Evolutionary conservation across 2,797 vertebrate genomes (phyloP).

Genomic region (Pipistrellus pipistrellus): DNA sequence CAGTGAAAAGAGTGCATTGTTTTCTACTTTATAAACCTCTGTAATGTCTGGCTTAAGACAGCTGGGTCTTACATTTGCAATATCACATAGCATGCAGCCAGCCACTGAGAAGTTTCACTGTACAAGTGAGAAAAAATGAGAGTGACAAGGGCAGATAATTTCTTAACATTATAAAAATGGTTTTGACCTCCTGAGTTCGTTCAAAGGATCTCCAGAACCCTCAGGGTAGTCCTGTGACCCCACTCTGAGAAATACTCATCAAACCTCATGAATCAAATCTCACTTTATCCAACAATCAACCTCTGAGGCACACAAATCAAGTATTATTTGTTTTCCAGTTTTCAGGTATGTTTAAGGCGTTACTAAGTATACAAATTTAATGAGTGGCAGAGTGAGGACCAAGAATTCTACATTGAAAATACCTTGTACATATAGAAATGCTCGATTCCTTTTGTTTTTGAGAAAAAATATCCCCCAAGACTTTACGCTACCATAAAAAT

Average conservation of each 20-base stretch:
- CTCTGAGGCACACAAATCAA: neutral
- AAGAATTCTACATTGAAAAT: neutral
- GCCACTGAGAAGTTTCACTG: neutral
- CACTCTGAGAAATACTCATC: neutral
- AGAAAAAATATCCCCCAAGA: neutral
- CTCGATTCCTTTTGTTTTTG: neutral
- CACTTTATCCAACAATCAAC: neutral
- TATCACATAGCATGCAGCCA: neutral
- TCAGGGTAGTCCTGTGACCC: neutral
- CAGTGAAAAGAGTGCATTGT: neutral
- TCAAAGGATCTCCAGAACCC: neutral
- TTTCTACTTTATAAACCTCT: constrained; percentile 52
- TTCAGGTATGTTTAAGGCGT: neutral
- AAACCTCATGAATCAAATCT: neutral
- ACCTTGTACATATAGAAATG: neutral
- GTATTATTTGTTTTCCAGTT: neutral
- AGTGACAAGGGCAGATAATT: neutral
- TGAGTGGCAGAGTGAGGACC: neutral
- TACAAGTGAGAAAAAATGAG: neutral
- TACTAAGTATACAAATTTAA: constrained; percentile 20
- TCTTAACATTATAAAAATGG: constrained; percentile 31
- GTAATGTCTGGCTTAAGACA: neutral
- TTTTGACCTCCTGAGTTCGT: neutral
- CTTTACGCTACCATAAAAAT: neutral
- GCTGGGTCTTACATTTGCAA: neutral